These are phyloP conservation scores for Gymnothorax javanicus DNA, from an alignment of 2,797 vertebrate species.

Conservation along the genomic window DNA sequence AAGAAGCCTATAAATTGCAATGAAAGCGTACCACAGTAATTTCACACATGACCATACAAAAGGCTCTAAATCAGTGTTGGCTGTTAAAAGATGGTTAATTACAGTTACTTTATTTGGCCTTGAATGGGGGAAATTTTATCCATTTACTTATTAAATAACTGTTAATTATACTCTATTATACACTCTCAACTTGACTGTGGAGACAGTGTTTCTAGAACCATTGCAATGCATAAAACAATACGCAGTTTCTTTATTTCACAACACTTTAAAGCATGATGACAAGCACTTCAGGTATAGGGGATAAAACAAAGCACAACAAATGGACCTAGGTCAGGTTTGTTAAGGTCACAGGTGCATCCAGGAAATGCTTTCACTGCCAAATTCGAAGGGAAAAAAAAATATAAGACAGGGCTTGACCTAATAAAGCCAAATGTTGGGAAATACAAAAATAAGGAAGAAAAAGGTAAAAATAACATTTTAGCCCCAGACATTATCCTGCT, in stretches of 20 bases:
- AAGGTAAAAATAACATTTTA: not conserved
- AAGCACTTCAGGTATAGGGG: not conserved
- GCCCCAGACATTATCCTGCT: not conserved
- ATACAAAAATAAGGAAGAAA: not conserved
- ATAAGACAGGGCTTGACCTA: not conserved
- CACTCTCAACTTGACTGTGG: not conserved
- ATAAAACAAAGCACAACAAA: not conserved
- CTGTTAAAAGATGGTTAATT: not conserved
- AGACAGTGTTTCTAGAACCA: too few species aligned
- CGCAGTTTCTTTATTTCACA: not conserved
- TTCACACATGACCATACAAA: not conserved
- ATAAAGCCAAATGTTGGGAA: not conserved
- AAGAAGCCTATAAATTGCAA: not conserved
- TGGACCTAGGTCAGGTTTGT: not conserved
- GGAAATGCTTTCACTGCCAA: not conserved
- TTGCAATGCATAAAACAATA: too few species aligned
- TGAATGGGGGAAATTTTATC: not conserved
- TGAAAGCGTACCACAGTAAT: not conserved
- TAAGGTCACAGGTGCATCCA: not conserved
- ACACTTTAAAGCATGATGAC: not conserved
- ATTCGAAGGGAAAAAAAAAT: not conserved
- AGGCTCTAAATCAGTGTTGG: not conserved
- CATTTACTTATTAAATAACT: not conserved
- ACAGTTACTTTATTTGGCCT: not conserved
- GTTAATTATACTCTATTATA: not conserved